phyloP scores from a whole-genome alignment of 1,140 invertebrate species.

The Globodera ellingtonae region DNA sequence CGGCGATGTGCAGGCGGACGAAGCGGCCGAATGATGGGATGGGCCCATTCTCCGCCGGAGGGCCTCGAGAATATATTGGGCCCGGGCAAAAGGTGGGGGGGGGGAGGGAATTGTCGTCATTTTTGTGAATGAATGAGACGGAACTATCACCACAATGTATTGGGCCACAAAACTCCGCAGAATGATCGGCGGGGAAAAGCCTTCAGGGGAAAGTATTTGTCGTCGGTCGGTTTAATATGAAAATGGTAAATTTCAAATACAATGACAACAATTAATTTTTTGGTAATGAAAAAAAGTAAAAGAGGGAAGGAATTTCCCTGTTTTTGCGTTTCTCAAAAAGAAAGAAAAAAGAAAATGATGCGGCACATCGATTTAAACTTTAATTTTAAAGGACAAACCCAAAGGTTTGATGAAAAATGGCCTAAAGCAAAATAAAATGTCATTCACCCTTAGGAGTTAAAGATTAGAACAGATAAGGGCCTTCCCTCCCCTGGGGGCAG shows the following conservation, averaged over 20 bases:
- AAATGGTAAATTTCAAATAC: too few relatives aligned
- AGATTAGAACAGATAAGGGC: background rate
- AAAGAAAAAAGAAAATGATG: too few relatives aligned
- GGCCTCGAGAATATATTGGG: background rate
- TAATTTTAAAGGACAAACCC: background rate
- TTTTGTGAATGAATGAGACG: background rate
- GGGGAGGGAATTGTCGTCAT: background rate
- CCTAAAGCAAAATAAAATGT: background rate
- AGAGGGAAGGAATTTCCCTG: too few relatives aligned
- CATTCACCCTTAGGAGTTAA: background rate
- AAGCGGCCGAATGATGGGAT: background rate
- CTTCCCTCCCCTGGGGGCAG: background rate
- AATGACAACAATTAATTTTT: too few relatives aligned
- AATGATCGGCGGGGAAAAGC: background rate
- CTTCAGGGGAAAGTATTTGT: background rate
- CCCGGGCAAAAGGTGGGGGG: too few relatives aligned
- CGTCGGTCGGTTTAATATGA: too few relatives aligned
- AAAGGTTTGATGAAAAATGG: background rate
- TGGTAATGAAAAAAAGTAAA: too few relatives aligned
- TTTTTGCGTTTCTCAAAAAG: too few relatives aligned
- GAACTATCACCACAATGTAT: background rate
- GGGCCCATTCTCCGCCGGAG: background rate
- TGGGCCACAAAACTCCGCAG: background rate
- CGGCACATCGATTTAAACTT: too few relatives aligned
- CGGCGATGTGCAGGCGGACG: background rate